These are phyloP conservation scores for Leptinotarsa lineolata DNA, from an alignment of 1,140 invertebrate species.

Conservation along the genomic window DNA sequence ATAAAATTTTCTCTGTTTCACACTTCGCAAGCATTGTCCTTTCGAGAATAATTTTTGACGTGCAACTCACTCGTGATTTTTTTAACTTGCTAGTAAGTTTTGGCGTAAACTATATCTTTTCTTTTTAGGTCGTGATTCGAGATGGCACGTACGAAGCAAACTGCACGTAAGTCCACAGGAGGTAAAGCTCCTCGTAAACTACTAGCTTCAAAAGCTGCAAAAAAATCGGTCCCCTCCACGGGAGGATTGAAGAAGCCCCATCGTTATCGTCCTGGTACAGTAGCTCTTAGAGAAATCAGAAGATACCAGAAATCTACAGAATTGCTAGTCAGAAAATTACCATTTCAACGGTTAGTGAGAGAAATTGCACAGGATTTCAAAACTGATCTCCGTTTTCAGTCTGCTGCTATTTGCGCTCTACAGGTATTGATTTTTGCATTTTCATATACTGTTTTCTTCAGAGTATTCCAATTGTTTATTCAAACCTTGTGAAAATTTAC, in stretches of 20 bases:
- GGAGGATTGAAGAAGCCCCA: slow-evolving; percentile 84
- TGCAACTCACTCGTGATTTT: too few relatives aligned
- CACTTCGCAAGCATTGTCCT: too few relatives aligned
- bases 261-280: slow-evolving; percentile 79
- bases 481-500: too few relatives aligned
- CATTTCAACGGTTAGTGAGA: slow-evolving; percentile 79
- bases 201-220: slow-evolving; percentile 77
- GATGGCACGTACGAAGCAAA: slow-evolving; percentile 88
- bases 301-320: slow-evolving; percentile 81
- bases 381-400: slow-evolving; percentile 80
- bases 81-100: not conserved
- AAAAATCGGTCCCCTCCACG: slow-evolving; percentile 81
- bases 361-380: slow-evolving; percentile 87
- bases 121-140: slow-evolving; percentile 5
- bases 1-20: too few relatives aligned
- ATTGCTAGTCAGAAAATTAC: slow-evolving; percentile 81
- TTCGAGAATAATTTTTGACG: too few relatives aligned
- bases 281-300: slow-evolving; percentile 83
- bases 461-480: too few relatives aligned
- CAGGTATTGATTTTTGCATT: slow-evolving; percentile 52
- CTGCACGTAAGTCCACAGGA: slow-evolving; percentile 79
- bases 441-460: not conserved
- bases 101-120: slow-evolving; percentile 25
- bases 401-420: slow-evolving; percentile 75
- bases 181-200: slow-evolving; percentile 83